These are phyloP conservation scores for Ambastaia sidthimunki DNA, from an alignment of 2,797 vertebrate species.

Conservation along the genomic window DNA sequence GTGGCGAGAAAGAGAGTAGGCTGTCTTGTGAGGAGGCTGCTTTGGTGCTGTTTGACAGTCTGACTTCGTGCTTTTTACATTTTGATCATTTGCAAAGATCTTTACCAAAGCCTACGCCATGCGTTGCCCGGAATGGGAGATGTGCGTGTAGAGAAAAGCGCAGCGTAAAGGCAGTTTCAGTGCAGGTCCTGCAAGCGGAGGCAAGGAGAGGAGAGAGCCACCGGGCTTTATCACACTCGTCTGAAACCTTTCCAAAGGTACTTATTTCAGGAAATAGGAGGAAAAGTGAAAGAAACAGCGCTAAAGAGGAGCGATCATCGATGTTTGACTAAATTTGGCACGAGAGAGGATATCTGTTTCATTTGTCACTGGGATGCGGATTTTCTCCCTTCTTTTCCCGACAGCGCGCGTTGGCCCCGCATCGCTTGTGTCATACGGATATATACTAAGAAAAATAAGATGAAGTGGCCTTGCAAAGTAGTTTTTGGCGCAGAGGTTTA, in stretches of 20 bases:
- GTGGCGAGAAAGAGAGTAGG: background rate
- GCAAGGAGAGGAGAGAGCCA: background rate
- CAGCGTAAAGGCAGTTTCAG: conserved; percentile 25
- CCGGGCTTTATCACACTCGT: conserved; percentile 12
- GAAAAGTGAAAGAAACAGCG: conserved; percentile 13
- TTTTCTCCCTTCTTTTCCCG: conserved; percentile 35
- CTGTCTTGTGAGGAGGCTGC: conserved; percentile 2
- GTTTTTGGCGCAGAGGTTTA: conserved; percentile 37
- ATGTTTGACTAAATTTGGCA: conserved; percentile 40
- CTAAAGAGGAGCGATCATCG: conserved; percentile 5
- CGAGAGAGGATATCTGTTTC: conserved; percentile 41
- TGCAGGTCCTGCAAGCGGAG: conserved; percentile 36
- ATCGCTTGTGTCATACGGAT: conserved; percentile 48
- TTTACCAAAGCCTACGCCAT: background rate
- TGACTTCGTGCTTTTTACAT: background rate
- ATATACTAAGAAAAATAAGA: conserved; percentile 17
- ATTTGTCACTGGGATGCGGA: conserved; percentile 63
- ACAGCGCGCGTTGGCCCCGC: conserved; percentile 51
- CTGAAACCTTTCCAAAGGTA: background rate
- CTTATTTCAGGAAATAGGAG: background rate
- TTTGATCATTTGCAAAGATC: background rate
- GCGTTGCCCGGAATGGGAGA: conserved; percentile 14
- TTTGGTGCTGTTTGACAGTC: background rate
- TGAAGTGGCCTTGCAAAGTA: conserved; percentile 48
- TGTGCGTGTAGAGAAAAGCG: conserved; percentile 4